Conservation (phyloP, 2,797 vertebrate species). For the Lagodon rhomboides region DNA sequence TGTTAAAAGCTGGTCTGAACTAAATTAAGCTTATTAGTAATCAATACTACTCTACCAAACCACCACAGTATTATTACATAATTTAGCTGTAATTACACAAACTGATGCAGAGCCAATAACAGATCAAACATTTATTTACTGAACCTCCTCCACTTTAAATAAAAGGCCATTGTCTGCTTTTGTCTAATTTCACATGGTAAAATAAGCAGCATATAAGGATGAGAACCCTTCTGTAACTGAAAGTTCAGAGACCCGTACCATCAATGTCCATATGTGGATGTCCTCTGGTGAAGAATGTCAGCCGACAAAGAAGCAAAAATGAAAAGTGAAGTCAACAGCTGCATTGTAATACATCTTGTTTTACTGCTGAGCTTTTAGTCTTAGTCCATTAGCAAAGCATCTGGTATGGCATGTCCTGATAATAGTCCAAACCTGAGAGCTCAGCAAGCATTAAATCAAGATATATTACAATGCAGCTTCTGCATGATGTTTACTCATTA, state of each 20-base stretch:
- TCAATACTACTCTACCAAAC: neutral
- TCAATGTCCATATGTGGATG: neutral
- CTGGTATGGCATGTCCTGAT: slow-evolving; percentile 52
- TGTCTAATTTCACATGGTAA: neutral
- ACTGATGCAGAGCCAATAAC: neutral
- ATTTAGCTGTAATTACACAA: neutral
- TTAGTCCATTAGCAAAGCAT: slow-evolving; percentile 64
- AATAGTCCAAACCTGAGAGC: slow-evolving; percentile 41
- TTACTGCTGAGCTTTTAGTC: slow-evolving; percentile 60
- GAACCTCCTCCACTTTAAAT: neutral
- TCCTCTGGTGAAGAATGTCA: slow-evolving; percentile 17
- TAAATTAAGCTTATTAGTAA: neutral
- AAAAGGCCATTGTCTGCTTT: neutral
- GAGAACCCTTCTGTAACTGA: neutral
- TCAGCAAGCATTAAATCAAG: slow-evolving; percentile 63
- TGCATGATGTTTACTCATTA: slow-evolving; percentile 19
- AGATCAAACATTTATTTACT: neutral
- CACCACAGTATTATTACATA: neutral
- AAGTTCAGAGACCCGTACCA: neutral
- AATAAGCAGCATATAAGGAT: neutral
- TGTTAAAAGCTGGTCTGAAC: neutral
- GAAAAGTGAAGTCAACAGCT: slow-evolving; percentile 46
- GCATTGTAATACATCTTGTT: slow-evolving; percentile 55
- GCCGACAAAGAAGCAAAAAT: neutral
- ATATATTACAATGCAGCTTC: slow-evolving; percentile 45